Conservation (phyloP, 2,113 vertebrate species). For the Acrocephalus kingi region DNA sequence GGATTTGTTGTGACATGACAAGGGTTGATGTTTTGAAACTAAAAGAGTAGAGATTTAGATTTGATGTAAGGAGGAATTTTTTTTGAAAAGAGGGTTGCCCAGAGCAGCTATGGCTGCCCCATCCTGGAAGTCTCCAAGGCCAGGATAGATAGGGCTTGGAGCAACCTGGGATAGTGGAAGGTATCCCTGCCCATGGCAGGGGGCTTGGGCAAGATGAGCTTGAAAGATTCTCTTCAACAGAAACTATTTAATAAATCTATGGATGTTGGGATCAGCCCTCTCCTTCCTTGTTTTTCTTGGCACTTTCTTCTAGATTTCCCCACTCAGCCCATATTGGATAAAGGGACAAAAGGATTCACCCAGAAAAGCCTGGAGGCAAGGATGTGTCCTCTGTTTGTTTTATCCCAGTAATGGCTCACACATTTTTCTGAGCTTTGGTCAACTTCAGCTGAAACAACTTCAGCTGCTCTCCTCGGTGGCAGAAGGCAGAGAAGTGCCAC, state of each 20-base stretch:
- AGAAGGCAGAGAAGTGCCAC: background rate
- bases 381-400: background rate
- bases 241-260: background rate
- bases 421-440: background rate
- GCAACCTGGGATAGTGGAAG: background rate
- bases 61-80: background rate
- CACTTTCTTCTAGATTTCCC: background rate
- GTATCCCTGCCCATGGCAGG: background rate
- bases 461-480: background rate
- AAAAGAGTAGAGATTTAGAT: background rate
- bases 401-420: background rate
- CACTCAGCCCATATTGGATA: background rate
- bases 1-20: background rate
- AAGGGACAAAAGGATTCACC: background rate
- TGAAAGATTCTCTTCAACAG: background rate
- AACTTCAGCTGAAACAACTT: background rate
- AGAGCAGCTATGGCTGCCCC: background rate
- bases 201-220: background rate
- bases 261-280: accelerated
- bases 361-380: background rate
- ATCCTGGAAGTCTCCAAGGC: background rate
- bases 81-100: background rate
- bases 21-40: background rate
- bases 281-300: background rate
- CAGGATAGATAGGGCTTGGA: accelerated